These are phyloP conservation scores for Pseudorasbora parva DNA, from an alignment of 2,113 vertebrate species.

Conservation along the genomic window DNA sequence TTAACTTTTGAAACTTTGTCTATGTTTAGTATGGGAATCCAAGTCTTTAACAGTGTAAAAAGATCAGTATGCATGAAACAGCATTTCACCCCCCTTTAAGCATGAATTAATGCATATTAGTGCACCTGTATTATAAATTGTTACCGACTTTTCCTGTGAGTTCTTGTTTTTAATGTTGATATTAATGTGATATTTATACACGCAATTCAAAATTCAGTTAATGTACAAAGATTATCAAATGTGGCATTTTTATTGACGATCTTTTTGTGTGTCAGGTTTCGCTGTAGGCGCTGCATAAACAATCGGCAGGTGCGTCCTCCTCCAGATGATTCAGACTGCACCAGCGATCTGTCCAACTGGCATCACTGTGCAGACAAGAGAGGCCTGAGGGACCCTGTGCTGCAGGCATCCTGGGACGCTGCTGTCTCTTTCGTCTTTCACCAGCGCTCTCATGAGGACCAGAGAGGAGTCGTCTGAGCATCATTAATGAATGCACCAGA, in stretches of 20 bases:
- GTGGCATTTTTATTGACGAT: neutral
- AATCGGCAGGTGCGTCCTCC: conserved; percentile 83
- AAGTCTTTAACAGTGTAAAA: no score
- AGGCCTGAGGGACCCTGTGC: conserved; percentile 85
- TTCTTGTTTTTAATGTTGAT: no score
- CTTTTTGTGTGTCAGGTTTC: conserved; percentile 76
- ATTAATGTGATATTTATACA: no score
- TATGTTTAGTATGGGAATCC: no score
- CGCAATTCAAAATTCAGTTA: no score
- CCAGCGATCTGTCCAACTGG: conserved; percentile 93
- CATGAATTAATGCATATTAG: no score
- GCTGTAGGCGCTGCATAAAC: conserved; percentile 90
- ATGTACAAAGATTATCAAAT: neutral
- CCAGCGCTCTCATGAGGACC: conserved; percentile 91
- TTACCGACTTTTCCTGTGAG: no score
- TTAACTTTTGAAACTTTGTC: no score
- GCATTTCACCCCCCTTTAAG: no score
- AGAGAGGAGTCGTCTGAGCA: conserved; percentile 78
- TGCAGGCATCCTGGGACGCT: conserved; percentile 90
- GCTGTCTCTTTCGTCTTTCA: conserved; percentile 91
- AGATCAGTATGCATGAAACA: no score
- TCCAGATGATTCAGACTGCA: conserved; percentile 84
- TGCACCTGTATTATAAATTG: no score
- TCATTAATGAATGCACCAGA: neutral
- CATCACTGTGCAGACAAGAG: conserved; percentile 87